Conservation (phyloP, 2,888 invertebrate species). For the Sycophila texana region DNA sequence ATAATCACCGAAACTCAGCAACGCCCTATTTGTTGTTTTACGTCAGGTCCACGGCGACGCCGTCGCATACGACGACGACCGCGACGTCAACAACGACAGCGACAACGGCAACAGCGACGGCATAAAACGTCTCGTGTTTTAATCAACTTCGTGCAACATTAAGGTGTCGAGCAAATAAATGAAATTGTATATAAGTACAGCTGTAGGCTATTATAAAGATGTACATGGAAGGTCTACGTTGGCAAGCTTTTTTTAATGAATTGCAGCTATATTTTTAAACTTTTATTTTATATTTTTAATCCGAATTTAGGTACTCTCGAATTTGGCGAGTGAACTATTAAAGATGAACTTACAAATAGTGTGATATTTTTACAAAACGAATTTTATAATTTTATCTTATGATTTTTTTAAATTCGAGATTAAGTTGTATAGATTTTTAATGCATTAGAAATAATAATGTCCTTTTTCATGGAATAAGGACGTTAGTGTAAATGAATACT, state of each 20-base stretch:
- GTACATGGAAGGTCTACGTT: conserved; percentile 40
- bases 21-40: conserved; percentile 93
- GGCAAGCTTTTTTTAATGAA: conserved; percentile 35
- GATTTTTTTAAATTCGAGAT: conserved; percentile 42
- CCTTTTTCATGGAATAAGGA: conserved; percentile 34
- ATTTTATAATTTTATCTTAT: conserved; percentile 39
- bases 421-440: conserved; percentile 49
- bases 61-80: background rate
- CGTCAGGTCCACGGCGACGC: conserved; percentile 76
- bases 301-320: background rate
- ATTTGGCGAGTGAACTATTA: background rate
- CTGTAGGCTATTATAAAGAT: conserved; percentile 45
- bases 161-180: conserved; percentile 10
- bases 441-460: conserved; percentile 42
- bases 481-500: conserved; percentile 46
- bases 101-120: conserved; percentile 1
- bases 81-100: background rate
- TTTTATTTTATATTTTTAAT: conserved; percentile 37
- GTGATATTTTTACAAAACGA: conserved; percentile 52
- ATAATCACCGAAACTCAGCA: conserved; percentile 84
- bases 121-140: conserved; percentile 31
- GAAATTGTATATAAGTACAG: conserved; percentile 46
- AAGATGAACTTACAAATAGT: conserved; percentile 25
- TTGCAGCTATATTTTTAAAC: conserved; percentile 24
- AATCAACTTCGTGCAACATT: background rate